Base-by-base conservation (phyloP, 2,113 vertebrate genomes). In the Engraulis encrasicolus region DNA sequence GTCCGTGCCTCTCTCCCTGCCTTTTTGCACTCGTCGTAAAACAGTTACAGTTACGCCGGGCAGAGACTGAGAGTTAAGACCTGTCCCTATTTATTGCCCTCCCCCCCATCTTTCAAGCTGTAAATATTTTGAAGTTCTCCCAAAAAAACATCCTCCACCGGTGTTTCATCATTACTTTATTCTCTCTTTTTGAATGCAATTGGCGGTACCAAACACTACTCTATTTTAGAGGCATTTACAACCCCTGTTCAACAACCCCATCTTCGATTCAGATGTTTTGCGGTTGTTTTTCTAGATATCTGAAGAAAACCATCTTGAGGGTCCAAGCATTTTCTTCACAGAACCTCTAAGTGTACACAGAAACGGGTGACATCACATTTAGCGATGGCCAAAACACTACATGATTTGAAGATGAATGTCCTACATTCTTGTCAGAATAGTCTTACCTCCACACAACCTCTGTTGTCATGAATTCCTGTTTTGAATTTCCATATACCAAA, bases 91-190 rank as follows among this genome's bases (percentile, higher is more conserved):
- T 86, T 81, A 78, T 81, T 23, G 45, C 2, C 15, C n/a, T n/a
- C n/a, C n/a, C n/a, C n/a, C 50, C 78, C 49, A 38, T 80, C 61
- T 52, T 81, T 83, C 50, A 71, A 34, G 48, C 6, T 27, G 49
- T 74, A 82, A 80, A 84, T 85, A 80, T 87, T 74, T 74, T 77
- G 36, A 1, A 49, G 50, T 85, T 78, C 36, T 81, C 61, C 15
- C 79, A 82, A 50, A 37, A 50, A 37, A 80, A 34, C 38, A 6
- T 50, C 54, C 40, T 80, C 45, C 52, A 14, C 40, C 17, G 27
- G 9, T 7, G 27, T 1, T 66, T 31, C 6, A 66, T 66, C 58
- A 66, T 66, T n/a, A 31, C 58, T 31, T 27, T 61, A 66, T 66
- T 66, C 9, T 23, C 58, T 31, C 27, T 20, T 15, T 14, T 14